A percentile compares a stretch with the other conserved stretches of the same genome.
Conservation (phyloP, 2,888 invertebrate species). For the Trisateles emortualis region DNA sequence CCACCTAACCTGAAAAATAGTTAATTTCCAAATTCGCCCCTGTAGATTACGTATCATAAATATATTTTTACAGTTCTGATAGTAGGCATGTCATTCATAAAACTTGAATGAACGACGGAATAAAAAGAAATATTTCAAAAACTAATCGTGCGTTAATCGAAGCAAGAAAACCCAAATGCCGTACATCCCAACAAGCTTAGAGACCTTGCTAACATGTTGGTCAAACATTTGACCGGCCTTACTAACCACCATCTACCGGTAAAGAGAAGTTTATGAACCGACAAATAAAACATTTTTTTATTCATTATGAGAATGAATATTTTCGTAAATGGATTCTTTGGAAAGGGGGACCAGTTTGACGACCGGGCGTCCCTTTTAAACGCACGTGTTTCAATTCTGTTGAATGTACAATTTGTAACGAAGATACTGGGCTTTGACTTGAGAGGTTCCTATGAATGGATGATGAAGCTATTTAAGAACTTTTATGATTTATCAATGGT, state of each 20-base stretch:
- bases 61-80: neutral
- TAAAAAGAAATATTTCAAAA: slow-evolving; percentile 37
- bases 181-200: slow-evolving; percentile 62
- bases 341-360: slow-evolving; percentile 44
- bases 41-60: no score
- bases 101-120: neutral
- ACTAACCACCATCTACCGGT: slow-evolving; percentile 61
- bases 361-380: slow-evolving; percentile 28
- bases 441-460: slow-evolving; percentile 27
- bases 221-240: slow-evolving; percentile 71
- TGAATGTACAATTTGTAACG: slow-evolving; percentile 32
- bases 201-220: slow-evolving; percentile 69
- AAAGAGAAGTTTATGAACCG: slow-evolving; percentile 43
- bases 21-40: no score
- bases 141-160: slow-evolving; percentile 56
- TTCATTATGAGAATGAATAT: slow-evolving; percentile 48
- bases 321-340: slow-evolving; percentile 48
- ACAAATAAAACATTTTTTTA: slow-evolving; percentile 50
- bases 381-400: slow-evolving; percentile 39
- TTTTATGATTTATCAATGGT: slow-evolving; percentile 14
- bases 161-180: slow-evolving; percentile 47
- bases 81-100: neutral
- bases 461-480: slow-evolving; percentile 17
- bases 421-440: slow-evolving; percentile 14
- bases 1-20: no score